Base-by-base conservation (phyloP, 2,888 invertebrate genomes). In the Anticlea derivata region DNA sequence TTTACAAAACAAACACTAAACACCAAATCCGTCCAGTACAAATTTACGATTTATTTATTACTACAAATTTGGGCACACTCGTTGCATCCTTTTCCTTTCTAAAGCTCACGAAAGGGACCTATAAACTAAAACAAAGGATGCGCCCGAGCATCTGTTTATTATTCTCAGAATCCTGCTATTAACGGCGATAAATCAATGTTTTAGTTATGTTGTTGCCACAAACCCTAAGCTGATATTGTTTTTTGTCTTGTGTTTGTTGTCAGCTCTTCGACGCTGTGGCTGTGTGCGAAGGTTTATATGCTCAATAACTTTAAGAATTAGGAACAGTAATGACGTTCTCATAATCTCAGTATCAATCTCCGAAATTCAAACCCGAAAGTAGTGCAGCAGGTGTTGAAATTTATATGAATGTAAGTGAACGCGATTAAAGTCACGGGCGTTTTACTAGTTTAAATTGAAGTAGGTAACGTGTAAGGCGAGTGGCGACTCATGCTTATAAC, bases 101-200 rank as follows among this genome's bases (percentile, higher is more conserved):
- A 10, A 29, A 31, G 24, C 7, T 29, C 37, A 31, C 35, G 46
- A 46, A 37, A 40, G 34, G 30, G 39, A 43, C 23, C 26, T 34
- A 50, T 45, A 40, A 39, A 43, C 10, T 37, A 35, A 40, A 34
- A 50, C 45, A 45, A 46, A 51, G 35, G 35, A 39, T 37, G 47
- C 30, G 39, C 58, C 46, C 49, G 61, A 60, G 61, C 64, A 55
- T 33, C 54, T 22, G 40, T 10, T 47, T 46, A 58, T 69, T 70
- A 67, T 72, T 71, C 73, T 61, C 49, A 52, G 70, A 70, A 75
- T 55, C 50, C 45, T 54, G 43, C 35, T 48, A 47, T 44, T 39
- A 30, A 23, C 17, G 35, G 10, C 26, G 35, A 46, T 50, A 45
- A 40, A 50, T 51, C 44, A 50, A 40, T 46, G 35, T 46, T 35